These are phyloP conservation scores for Scotopteryx bipunctaria DNA, from an alignment of 2,888 invertebrate species.

Conservation along the genomic window DNA sequence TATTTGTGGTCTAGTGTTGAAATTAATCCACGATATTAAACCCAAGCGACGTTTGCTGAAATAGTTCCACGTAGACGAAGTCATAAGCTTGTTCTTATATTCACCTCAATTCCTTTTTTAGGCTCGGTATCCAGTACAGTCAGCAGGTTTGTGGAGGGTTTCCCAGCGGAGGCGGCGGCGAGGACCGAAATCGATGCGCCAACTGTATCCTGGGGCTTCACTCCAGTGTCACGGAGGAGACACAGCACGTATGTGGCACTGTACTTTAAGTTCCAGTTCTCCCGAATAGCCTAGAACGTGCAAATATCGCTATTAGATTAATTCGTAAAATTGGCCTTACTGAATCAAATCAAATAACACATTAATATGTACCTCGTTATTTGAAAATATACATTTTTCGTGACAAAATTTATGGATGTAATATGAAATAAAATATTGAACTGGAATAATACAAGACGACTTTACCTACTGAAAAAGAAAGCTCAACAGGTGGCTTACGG, in stretches of 20 bases:
- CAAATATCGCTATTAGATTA: no score
- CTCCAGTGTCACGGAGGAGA: slow-evolving; percentile 87
- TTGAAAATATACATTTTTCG: neutral
- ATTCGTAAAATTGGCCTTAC: neutral
- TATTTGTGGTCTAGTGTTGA: no score
- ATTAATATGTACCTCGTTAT: no score
- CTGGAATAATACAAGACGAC: neutral
- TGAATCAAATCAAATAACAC: no score
- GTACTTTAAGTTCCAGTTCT: slow-evolving; percentile 97
- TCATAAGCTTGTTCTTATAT: no score
- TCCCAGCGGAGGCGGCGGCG: slow-evolving; percentile 48
- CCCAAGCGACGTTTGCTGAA: no score
- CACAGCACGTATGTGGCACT: slow-evolving; percentile 95
- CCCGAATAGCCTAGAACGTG: slow-evolving; percentile 88
- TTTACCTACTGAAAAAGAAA: neutral
- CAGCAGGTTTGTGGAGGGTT: slow-evolving; percentile 67
- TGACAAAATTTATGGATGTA: neutral
- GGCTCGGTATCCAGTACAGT: slow-evolving; percentile 70
- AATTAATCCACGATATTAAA: no score
- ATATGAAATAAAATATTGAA: slow-evolving; percentile 6
- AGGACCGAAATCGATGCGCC: slow-evolving; percentile 69
- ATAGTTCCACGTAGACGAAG: no score
- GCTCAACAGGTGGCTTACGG: slow-evolving; percentile 21
- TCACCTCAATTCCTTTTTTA: slow-evolving; percentile 68
- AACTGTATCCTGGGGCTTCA: slow-evolving; percentile 74